Percentiles rank a stretch among this genome's conserved stretches.
Conservation (phyloP, 2,888 invertebrate genomes). For the Catocala nupta region DNA sequence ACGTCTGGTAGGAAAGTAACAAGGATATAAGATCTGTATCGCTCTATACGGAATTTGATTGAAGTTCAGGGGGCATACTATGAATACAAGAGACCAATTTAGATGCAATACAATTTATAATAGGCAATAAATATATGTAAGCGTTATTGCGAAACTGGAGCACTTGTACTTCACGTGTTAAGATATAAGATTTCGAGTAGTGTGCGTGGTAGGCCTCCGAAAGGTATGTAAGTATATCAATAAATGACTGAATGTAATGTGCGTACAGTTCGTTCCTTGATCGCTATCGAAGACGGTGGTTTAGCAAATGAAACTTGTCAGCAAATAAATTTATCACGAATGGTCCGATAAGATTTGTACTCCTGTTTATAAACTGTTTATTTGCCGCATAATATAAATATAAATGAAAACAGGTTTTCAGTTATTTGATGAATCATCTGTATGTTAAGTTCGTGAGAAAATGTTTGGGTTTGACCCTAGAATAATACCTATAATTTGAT, state of each 20-base stretch:
- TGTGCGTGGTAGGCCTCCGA: conserved; percentile 24
- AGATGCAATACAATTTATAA: conserved; percentile 34
- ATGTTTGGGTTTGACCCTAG: conserved; percentile 23
- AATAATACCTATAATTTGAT: conserved; percentile 24
- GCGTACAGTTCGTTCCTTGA: conserved; percentile 55
- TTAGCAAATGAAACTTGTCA: conserved; percentile 67
- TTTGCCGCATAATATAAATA: conserved; percentile 55
- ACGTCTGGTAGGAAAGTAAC: conserved; percentile 78
- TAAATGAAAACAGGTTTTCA: conserved; percentile 54
- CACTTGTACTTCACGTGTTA: conserved; percentile 16
- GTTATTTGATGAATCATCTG: conserved; percentile 61
- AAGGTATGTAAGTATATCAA: conserved; percentile 44
- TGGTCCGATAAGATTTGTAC: conserved; percentile 65
- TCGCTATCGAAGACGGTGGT: conserved; percentile 60
- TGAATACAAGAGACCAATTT: conserved; percentile 48
- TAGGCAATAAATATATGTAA: conserved; percentile 17
- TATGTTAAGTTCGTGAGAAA: conserved; percentile 51
- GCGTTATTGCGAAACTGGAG: conserved; percentile 24
- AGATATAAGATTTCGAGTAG: conserved; percentile 18
- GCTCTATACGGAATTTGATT: conserved; percentile 67
- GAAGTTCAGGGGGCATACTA: conserved; percentile 64
- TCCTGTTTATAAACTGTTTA: conserved; percentile 52
- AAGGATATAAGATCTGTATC: conserved; percentile 84
- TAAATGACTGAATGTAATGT: conserved; percentile 45
- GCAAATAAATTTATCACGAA: conserved; percentile 65